Evolutionary conservation across 23 tunicate genomes (phyloP).

Genomic region (Halocynthia aurantium): DNA sequence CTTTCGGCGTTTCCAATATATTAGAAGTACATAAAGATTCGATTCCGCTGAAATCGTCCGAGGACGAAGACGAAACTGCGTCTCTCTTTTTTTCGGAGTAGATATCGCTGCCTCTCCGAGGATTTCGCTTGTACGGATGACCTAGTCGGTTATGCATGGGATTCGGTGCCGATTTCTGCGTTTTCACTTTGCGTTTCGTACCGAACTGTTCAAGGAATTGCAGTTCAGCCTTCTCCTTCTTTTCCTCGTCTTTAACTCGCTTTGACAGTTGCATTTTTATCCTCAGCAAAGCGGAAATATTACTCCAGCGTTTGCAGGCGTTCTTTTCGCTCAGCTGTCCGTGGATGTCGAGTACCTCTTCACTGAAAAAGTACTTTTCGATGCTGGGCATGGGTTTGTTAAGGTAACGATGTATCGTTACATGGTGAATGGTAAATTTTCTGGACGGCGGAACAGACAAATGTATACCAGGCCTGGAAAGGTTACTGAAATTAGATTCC

Average conservation of each 20-base stretch:
- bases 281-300: neutral
- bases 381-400: conserved; percentile 22
- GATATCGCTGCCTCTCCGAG: neutral
- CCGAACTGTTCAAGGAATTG: too few relatives aligned
- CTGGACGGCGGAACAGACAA: conserved; percentile 11
- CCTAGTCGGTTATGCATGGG: too few relatives aligned
- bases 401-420: conserved; percentile 12
- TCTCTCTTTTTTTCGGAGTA: neutral
- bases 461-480: too few relatives aligned
- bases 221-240: neutral
- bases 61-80: conserved; percentile 1
- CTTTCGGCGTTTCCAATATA: too few relatives aligned
- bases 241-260: neutral
- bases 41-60: neutral
- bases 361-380: conserved; percentile 13
- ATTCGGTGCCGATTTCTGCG: too few relatives aligned
- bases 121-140: neutral
- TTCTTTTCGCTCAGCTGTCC: neutral
- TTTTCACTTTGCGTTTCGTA: too few relatives aligned
- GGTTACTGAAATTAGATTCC: too few relatives aligned
- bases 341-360: neutral
- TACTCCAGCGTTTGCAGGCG: conserved; percentile 8
- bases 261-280: neutral
- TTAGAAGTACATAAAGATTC: neutral
- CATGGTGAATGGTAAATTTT: neutral